Evolutionary conservation across 2,888 invertebrate genomes (phyloP).

Genomic region (Aethes cnicana): DNA sequence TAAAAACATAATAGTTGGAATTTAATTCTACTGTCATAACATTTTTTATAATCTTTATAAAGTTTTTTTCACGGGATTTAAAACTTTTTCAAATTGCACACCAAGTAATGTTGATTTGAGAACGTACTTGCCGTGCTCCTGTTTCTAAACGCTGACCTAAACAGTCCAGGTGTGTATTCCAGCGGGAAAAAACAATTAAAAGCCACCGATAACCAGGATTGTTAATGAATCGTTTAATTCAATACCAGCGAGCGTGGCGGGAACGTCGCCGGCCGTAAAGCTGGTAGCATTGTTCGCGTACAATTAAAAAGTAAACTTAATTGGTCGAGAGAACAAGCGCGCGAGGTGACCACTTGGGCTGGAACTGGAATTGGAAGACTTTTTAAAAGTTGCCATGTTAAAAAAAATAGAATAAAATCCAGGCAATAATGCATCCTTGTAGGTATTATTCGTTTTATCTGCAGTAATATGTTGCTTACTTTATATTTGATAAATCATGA

Average conservation of each 20-base stretch:
- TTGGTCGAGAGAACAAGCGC: conserved; percentile 35
- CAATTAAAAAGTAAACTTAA: conserved; percentile 35
- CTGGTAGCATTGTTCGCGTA: conserved; percentile 39
- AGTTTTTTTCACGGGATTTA: too few species aligned
- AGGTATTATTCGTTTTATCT: too few species aligned
- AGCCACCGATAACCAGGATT: conserved; percentile 27
- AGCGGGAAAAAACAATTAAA: conserved; percentile 12
- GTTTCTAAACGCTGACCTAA: too few species aligned
- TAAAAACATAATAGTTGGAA: not conserved
- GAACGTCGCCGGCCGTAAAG: conserved; percentile 22
- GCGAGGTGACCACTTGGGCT: conserved; percentile 23
- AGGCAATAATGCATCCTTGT: too few species aligned
- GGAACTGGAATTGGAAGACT: not conserved
- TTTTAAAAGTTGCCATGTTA: too few species aligned
- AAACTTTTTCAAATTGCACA: too few species aligned
- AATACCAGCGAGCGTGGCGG: conserved; percentile 35
- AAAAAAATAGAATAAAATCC: too few species aligned
- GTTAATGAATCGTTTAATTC: conserved; percentile 44
- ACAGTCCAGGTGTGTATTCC: not conserved
- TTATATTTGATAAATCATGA: too few species aligned
- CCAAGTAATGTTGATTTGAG: too few species aligned
- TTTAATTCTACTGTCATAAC: too few species aligned
- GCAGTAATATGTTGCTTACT: too few species aligned
- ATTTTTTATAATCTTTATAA: not conserved
- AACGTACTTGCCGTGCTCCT: too few species aligned